phyloP scores from a whole-genome alignment of 2,113 vertebrate genomes.

The Murina feae region DNA sequence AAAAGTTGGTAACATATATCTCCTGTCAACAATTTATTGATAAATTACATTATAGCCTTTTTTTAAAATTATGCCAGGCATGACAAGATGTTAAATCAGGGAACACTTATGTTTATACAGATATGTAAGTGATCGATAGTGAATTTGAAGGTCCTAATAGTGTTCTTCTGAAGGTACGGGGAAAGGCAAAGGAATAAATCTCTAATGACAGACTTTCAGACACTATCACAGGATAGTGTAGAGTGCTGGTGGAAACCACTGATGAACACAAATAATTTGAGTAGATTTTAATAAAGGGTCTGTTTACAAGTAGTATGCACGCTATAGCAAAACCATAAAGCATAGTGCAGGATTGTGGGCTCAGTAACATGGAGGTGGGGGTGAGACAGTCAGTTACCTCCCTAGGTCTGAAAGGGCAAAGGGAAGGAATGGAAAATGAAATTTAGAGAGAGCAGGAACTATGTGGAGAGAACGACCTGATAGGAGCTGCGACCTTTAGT shows the following conservation, averaged over 20 bases:
- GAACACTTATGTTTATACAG: not conserved
- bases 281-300: not conserved
- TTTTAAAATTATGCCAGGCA: not conserved
- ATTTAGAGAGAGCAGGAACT: not conserved
- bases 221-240: not conserved
- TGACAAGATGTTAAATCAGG: not conserved
- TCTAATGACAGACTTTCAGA: not conserved
- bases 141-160: not conserved
- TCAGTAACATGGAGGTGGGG: not conserved
- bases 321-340: not conserved
- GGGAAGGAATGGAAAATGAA: not conserved
- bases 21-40: not conserved
- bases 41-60: slow-evolving; percentile 14
- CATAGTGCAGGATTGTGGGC: not conserved
- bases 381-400: not conserved
- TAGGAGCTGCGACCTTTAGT: not conserved
- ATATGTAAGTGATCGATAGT: not conserved
- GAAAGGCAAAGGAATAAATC: slow-evolving; percentile 8
- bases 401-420: not conserved
- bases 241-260: not conserved
- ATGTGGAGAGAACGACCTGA: not conserved
- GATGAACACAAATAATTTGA: not conserved
- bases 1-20: not conserved
- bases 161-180: not conserved
- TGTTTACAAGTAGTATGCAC: not conserved